These are phyloP conservation scores for Leptonema lineaticorne DNA, from an alignment of 1,140 invertebrate genomes.

Conservation along the genomic window DNA sequence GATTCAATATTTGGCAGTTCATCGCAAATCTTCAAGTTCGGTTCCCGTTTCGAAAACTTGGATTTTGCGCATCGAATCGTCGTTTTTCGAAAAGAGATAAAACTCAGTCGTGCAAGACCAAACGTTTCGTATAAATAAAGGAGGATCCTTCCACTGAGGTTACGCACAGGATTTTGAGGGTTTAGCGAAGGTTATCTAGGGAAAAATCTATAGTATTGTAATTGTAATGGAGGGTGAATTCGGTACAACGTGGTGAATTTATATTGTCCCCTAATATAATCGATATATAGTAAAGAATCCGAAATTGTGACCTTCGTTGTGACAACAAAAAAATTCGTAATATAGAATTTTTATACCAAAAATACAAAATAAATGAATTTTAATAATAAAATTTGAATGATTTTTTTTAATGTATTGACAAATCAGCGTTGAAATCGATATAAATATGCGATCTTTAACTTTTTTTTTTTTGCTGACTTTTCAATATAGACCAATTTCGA, in stretches of 20 bases:
- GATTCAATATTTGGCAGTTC: background rate
- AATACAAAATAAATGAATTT: no score
- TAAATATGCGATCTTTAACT: no score
- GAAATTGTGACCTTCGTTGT: no score
- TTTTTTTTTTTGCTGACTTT: no score
- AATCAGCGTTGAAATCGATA: no score
- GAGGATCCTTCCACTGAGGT: conserved; percentile 13
- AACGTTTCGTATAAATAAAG: conserved; percentile 26
- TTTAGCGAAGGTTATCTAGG: conserved; percentile 27
- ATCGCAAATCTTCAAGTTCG: background rate
- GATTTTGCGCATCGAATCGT: conserved; percentile 1
- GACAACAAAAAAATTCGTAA: no score
- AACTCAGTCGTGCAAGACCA: conserved; percentile 4
- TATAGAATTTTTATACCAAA: no score
- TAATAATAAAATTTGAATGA: no score
- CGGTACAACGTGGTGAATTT: background rate
- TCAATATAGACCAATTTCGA: no score
- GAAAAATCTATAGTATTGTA: conserved; percentile 13
- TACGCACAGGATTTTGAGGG: conserved; percentile 15
- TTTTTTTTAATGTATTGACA: no score
- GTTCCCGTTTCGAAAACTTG: background rate
- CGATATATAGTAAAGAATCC: no score
- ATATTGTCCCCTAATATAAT: no score
- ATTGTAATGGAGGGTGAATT: background rate
- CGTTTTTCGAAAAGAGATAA: conserved; percentile 17